Evolutionary conservation across 2,113 vertebrate genomes (phyloP), one percentile per base, ranked within the genome.

Genomic region (Odocoileus virginianus): DNA sequence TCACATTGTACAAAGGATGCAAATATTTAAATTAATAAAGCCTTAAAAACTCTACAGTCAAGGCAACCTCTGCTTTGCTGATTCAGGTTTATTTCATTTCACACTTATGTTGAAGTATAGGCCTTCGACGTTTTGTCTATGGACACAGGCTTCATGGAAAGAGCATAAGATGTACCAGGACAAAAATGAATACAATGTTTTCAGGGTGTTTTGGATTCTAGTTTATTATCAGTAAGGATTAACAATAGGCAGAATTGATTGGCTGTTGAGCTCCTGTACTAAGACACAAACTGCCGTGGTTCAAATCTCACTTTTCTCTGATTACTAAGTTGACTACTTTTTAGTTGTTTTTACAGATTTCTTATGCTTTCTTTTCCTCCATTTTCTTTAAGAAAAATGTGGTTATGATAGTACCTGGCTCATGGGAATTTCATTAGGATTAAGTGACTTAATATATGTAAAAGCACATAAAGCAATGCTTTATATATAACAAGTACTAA

Each of bases 251-350:
- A 67, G 8, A 36, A 61, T 14, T 45, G 27, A 71, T 14, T 86
- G 40, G 40, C 54, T 10, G 23, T 40, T 82, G 76, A 95, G 23
- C 57, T 5, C 9, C 27, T 64, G 4, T 28, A 40, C 27, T 94
- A 89, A 74, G 16, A 84, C 7, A 86, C 15, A 57, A 52, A 67
- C 23, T 14, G 11, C 21, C 5, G 36, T 82, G n/a, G 47, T 79
- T 79, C 45, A 95, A 45, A 58, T 87, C 40, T 85, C 81, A 60
- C 85, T 94, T 94, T 94, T 94, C 58, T 91, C 43, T 43, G 60
- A 11, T 88, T 52, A 76, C 17, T 47, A 50, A 86, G 17, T 17
- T 88, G n/a, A 79, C 4, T 8, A n/a, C 25, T 94, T 61, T 87
- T 71, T 89, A 74, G 40, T n/a, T 87, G 17, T 55, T 89, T 67